Evolutionary conservation across 2,888 invertebrate genomes (phyloP), one percentile per base, ranked within the genome.

Genomic region (Synergus itoensis): DNA sequence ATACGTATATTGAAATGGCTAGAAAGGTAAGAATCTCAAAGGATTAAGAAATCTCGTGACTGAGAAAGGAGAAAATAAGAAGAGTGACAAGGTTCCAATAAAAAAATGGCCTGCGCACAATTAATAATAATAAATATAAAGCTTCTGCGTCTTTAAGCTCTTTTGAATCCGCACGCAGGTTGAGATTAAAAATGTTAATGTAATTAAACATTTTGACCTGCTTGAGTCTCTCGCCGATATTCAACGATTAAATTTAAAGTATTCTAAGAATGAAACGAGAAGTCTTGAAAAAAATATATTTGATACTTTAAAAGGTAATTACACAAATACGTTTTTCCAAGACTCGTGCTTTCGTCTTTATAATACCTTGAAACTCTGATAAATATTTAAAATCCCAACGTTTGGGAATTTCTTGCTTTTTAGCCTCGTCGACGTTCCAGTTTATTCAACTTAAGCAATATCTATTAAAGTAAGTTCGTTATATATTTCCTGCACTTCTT

Each of bases 401-500:
- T 45, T 73, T 73, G 36, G 48, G 73, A 73, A 16, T 36, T 73
- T 53, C n/a, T 73, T 73, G 73, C 73, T 73, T 73, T 53, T 73
- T 53, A 73, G 73, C 53, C 53, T 73, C 73, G 73, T 73, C 48
- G 53, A 48, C 53, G 36, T 53, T 73, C 36, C 48, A 73, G 21
- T 73, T 48, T n/a, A 73, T 73, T 73, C 73, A 36, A 73, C 73
- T 73, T 73, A 73, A 73, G 73, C 73, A 73, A 53, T 73, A 73
- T 73, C 53, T 73, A 73, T 53, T 73, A 73, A 73, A 73, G 73
- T 73, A 53, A 73, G 73, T 73, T 73, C 5, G 73, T 73, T 73
- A 53, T 53, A 73, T 53, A 73, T 53, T 73, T 48, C 73, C 73
- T 73, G 73, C 73, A 73, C 73, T 73, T 73, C 73, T 73, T 73